Evolutionary conservation across 2,797 vertebrate genomes (phyloP).

Genomic region (Myripristis jacobus): DNA sequence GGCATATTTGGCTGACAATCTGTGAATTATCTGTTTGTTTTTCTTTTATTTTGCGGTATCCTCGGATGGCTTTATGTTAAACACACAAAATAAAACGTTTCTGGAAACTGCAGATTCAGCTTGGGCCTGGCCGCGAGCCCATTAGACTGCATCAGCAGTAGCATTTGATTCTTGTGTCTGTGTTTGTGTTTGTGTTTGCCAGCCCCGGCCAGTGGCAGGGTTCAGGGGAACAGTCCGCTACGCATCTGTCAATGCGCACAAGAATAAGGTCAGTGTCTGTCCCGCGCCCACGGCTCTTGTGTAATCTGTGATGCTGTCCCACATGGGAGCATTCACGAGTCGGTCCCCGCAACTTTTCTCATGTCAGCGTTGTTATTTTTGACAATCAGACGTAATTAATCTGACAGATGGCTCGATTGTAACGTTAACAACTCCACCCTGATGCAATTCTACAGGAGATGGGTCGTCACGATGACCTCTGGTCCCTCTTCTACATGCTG

Average conservation of each 20-base stretch:
- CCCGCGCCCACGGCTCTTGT: neutral
- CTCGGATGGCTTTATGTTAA: too few relatives aligned
- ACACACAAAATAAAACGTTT: too few relatives aligned
- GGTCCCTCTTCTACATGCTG: slow-evolving; percentile 99
- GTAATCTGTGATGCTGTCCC: neutral
- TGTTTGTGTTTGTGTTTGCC: slow-evolving; percentile 35
- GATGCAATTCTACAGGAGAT: slow-evolving; percentile 88
- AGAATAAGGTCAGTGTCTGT: slow-evolving; percentile 90
- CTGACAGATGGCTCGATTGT: neutral
- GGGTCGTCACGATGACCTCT: slow-evolving; percentile 98
- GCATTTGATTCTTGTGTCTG: neutral
- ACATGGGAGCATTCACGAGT: accelerated
- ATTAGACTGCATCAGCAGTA: neutral
- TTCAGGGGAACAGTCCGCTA: slow-evolving; percentile 98
- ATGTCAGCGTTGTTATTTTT: neutral
- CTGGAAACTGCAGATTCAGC: too few relatives aligned
- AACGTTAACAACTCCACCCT: slow-evolving; percentile 1
- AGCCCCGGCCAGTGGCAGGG: slow-evolving; percentile 97
- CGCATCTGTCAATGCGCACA: slow-evolving; percentile 96
- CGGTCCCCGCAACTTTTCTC: neutral
- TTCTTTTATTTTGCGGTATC: too few relatives aligned
- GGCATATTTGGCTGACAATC: neutral
- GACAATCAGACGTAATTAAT: neutral
- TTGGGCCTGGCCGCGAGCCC: neutral
- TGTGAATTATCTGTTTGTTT: neutral